Conservation (phyloP, 2,113 vertebrate species). For the Willisornis vidua region DNA sequence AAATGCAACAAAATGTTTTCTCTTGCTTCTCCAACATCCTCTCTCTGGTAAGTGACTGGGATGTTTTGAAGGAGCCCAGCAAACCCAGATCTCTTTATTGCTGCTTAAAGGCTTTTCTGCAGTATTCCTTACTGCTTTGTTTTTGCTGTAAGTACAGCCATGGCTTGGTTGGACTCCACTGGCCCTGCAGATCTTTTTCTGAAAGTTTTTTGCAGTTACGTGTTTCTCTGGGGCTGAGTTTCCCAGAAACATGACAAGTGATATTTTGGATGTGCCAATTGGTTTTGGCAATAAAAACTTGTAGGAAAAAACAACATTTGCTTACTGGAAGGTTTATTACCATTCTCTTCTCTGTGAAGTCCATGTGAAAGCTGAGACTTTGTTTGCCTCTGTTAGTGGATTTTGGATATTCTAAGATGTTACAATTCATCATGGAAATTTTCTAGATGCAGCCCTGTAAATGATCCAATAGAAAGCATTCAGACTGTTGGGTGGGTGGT, state of each 20-base stretch:
- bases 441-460: neutral
- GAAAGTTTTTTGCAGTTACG: neutral
- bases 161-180: neutral
- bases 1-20: neutral
- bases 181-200: neutral
- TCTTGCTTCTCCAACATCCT: neutral
- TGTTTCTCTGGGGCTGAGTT: neutral
- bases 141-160: neutral
- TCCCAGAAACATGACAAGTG: neutral
- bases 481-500: neutral
- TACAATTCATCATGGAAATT: neutral
- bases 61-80: neutral
- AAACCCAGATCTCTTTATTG: neutral
- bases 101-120: neutral
- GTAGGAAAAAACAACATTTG: neutral
- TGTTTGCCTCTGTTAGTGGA: neutral
- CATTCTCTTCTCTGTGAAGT: neutral
- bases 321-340: neutral
- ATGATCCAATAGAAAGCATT: neutral
- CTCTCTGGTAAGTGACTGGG: neutral
- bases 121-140: neutral
- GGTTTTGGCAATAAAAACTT: neutral
- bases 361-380: neutral
- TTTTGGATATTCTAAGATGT: neutral
- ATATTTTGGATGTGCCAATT: neutral